phyloP scores from a whole-genome alignment of 2,888 invertebrate species.

The Pseudococcus longispinus region DNA sequence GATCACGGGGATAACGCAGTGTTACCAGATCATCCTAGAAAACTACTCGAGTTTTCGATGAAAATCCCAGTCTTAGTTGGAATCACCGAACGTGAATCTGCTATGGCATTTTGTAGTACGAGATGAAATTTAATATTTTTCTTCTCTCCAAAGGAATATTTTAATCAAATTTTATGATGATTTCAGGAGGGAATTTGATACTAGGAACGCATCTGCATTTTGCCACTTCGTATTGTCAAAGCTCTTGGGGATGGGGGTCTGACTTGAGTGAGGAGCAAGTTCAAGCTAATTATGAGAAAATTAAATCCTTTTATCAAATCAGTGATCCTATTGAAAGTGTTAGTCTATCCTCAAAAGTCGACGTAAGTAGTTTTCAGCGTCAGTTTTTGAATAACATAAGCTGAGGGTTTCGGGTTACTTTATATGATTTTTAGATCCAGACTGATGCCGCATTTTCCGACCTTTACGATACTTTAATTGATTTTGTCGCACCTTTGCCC shows the following conservation, averaged over 20 bases:
- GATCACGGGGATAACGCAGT: constrained; percentile 24
- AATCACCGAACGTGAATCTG: constrained; percentile 28
- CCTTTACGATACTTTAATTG: neutral
- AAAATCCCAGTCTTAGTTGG: constrained; percentile 23
- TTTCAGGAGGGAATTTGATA: neutral
- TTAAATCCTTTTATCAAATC: neutral
- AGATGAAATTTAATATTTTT: neutral
- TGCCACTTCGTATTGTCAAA: neutral
- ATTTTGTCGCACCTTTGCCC: neutral
- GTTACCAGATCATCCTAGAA: neutral
- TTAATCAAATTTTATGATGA: neutral
- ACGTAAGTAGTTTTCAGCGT: neutral
- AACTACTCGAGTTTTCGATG: neutral
- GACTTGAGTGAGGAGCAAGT: neutral
- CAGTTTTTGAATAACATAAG: neutral
- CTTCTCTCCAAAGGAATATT: neutral
- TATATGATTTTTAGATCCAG: neutral
- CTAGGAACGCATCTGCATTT: neutral
- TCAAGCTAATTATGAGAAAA: neutral
- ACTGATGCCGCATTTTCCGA: neutral
- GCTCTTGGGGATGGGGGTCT: neutral
- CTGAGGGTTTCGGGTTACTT: neutral
- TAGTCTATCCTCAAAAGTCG: neutral
- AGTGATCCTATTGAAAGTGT: neutral
- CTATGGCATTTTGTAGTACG: constrained; percentile 5